A percentile compares a stretch with the other conserved stretches of the same genome.
These are phyloP conservation scores for Automeris io DNA, from an alignment of 2,888 invertebrate genomes.

Conservation along the genomic window DNA sequence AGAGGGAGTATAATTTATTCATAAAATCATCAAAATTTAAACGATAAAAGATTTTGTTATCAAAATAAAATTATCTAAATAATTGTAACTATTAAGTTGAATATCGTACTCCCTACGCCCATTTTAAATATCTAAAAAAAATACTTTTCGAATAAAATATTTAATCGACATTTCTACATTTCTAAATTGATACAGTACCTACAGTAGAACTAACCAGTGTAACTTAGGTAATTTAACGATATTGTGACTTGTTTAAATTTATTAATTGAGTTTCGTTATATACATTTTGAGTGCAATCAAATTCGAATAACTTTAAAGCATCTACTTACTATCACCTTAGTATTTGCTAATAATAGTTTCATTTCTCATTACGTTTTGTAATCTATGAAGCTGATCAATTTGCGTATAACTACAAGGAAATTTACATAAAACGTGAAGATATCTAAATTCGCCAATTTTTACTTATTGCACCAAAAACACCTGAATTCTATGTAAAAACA, in stretches of 20 bases:
- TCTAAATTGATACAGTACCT: constrained; percentile 36
- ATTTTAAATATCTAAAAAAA: constrained; percentile 38
- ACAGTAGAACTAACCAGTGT: no score
- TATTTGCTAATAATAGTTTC: constrained; percentile 13
- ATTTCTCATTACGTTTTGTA: constrained; percentile 8
- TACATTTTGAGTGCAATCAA: constrained; percentile 26
- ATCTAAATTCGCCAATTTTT: constrained; percentile 8
- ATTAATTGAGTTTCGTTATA: constrained; percentile 29
- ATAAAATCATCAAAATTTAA: constrained; percentile 28
- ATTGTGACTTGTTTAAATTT: constrained; percentile 24
- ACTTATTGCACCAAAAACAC: constrained; percentile 13
- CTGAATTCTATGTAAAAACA: constrained; percentile 19
- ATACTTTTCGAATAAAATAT: constrained; percentile 54
- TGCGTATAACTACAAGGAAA: constrained; percentile 12
- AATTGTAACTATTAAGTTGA: constrained; percentile 39
- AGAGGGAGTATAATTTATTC: constrained; percentile 32
- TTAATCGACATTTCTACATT: constrained; percentile 59
- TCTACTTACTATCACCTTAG: constrained; percentile 19
- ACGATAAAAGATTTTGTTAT: constrained; percentile 53
- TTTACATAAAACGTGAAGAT: constrained; percentile 10
- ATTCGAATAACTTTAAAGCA: constrained; percentile 21
- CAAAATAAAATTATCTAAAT: constrained; percentile 69
- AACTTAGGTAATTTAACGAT: no score
- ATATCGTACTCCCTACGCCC: constrained; percentile 18
- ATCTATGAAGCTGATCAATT: constrained; percentile 10